These are phyloP conservation scores for Ectropis grisescens DNA, from an alignment of 1,140 invertebrate genomes.

Conservation along the genomic window DNA sequence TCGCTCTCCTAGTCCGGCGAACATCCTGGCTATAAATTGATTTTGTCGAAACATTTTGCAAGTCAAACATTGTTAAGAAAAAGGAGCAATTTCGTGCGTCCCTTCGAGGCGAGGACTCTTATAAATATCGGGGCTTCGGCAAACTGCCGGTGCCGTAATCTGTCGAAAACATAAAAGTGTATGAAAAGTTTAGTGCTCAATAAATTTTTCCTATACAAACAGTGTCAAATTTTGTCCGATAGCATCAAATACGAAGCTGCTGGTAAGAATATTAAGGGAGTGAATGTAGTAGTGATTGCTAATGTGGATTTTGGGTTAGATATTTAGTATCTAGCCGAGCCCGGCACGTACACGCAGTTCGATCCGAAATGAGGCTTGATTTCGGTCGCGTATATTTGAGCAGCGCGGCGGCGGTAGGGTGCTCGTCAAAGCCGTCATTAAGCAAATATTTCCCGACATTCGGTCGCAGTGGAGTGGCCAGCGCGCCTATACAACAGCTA, in stretches of 20 bases:
- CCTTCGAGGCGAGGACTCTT: conserved; percentile 25
- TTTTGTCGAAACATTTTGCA: conserved; percentile 8
- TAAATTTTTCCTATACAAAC: conserved; percentile 44
- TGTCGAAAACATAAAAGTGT: conserved; percentile 44
- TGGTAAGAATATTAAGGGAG: no score
- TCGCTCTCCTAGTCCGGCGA: no score
- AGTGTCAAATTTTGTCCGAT: conserved; percentile 16
- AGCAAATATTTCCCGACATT: conserved; percentile 14
- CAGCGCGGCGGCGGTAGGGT: conserved; percentile 1
- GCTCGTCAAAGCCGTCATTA: conserved; percentile 15
- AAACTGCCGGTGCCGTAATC: conserved; percentile 33
- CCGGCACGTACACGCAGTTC: no score
- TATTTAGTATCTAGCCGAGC: no score
- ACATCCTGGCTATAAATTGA: no score
- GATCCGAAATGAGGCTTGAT: no score
- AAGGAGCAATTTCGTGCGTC: conserved; percentile 22
- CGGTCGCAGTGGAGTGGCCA: conserved; percentile 4
- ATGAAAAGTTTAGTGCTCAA: conserved; percentile 47
- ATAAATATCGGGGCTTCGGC: conserved; percentile 25
- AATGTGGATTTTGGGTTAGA: no score
- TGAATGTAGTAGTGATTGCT: no score
- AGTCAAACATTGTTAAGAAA: conserved; percentile 21
- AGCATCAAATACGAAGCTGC: no score
- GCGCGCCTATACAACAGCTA: conserved; percentile 8
- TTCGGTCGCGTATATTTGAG: conserved; percentile 6